These are phyloP conservation scores for Yponomeuta cagnagella DNA, from an alignment of 2,888 invertebrate genomes.

Conservation along the genomic window DNA sequence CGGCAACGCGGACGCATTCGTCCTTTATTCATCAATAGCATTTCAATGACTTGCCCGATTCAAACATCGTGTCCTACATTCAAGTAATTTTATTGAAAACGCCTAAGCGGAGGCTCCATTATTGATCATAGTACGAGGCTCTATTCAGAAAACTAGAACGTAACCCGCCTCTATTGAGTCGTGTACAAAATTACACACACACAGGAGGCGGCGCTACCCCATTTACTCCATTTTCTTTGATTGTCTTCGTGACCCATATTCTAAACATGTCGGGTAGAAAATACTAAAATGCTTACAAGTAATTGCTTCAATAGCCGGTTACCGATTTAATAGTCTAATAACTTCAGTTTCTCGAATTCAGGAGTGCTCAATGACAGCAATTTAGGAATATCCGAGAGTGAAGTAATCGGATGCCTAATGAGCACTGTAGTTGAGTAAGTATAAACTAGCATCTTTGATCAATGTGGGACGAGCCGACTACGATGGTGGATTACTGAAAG, in stretches of 20 bases:
- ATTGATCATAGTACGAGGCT: conserved; percentile 1
- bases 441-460: background rate
- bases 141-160: conserved; percentile 32
- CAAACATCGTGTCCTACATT: background rate
- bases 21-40: background rate
- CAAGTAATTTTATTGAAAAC: background rate
- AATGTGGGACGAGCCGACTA: background rate
- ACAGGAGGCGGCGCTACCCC: conserved; percentile 17
- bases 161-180: conserved; percentile 36
- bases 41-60: background rate
- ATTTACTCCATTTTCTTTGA: conserved; percentile 42
- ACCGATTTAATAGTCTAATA: too few relatives aligned
- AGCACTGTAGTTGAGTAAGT: background rate
- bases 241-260: conserved; percentile 65
- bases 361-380: background rate
- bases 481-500: background rate
- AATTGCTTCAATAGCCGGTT: too few relatives aligned
- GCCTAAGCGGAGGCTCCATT: background rate
- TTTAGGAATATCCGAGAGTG: background rate
- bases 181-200: conserved; percentile 41
- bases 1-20: background rate
- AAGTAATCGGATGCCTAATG: background rate
- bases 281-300: too few relatives aligned
- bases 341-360: too few relatives aligned
- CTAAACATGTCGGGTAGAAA: conserved; percentile 19